Evolutionary conservation across 23 tunicate species (phyloP).

Genomic region (Oikopleura albicans): DNA sequence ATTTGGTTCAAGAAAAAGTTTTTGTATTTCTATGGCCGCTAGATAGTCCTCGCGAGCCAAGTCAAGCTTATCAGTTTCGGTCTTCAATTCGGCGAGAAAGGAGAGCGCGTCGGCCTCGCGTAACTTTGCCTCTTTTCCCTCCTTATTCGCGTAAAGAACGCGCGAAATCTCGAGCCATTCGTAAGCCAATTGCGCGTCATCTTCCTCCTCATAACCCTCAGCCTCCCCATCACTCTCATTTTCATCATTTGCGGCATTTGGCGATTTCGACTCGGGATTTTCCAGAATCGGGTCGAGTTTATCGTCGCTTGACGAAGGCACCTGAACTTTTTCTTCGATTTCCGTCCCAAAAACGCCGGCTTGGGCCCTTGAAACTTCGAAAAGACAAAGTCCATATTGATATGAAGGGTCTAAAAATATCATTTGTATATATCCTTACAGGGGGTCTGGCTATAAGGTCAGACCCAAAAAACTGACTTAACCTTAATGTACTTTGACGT

Average conservation of each 20-base stretch:
- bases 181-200: not conserved
- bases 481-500: no score
- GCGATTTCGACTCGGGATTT: no score
- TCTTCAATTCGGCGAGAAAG: not conserved
- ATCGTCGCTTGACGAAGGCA: not conserved
- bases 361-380: not conserved
- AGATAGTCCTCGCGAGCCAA: not conserved
- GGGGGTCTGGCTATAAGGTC: no score
- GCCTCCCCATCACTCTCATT: not conserved
- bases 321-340: not conserved
- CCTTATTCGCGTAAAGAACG: not conserved
- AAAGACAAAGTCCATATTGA: not conserved
- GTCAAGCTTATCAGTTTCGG: not conserved
- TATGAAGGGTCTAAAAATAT: not conserved
- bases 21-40: not conserved
- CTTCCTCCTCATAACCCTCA: not conserved
- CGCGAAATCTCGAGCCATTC: conserved; percentile 13
- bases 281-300: not conserved
- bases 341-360: not conserved
- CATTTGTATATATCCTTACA: no score
- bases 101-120: not conserved
- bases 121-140: not conserved
- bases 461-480: no score
- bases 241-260: no score
- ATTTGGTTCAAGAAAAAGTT: not conserved